A percentile compares a stretch with the other conserved stretches of the same genome.
Evolutionary conservation across 2,797 vertebrate genomes (phyloP).

Genomic region (Platyrinchus mystaceus): DNA sequence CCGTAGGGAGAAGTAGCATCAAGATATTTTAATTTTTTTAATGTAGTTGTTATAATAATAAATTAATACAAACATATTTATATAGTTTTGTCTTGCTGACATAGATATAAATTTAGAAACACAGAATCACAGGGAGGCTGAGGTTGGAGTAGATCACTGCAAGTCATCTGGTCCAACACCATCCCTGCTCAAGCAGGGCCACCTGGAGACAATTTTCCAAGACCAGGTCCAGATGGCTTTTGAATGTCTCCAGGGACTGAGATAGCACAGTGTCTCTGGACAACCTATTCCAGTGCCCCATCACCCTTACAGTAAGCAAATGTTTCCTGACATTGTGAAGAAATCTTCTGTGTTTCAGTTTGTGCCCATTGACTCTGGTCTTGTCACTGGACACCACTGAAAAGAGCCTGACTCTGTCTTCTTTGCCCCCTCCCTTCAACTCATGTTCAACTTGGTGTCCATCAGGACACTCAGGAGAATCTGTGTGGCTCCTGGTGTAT

Average conservation of each 20-base stretch:
- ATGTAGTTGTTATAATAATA: background rate
- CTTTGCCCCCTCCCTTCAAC: background rate
- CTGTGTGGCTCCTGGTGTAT: no score
- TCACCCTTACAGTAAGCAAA: no score
- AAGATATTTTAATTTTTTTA: background rate
- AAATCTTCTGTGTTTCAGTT: background rate
- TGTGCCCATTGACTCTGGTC: background rate
- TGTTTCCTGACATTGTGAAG: background rate
- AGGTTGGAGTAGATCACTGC: background rate
- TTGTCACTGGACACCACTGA: background rate
- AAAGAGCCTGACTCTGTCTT: background rate
- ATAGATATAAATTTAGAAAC: background rate
- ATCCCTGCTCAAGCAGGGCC: background rate
- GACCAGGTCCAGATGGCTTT: background rate
- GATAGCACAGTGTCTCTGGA: background rate
- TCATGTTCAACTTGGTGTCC: background rate
- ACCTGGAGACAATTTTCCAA: background rate
- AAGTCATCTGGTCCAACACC: background rate
- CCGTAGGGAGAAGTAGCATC: fast-evolving
- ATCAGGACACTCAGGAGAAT: background rate
- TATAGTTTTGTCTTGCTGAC: background rate
- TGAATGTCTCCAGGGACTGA: background rate
- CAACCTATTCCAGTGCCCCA: background rate
- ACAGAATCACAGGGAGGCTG: background rate
- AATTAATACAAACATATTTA: background rate